phyloP scores from a whole-genome alignment of 2,888 invertebrate species.

The Argyra leucocephala region DNA sequence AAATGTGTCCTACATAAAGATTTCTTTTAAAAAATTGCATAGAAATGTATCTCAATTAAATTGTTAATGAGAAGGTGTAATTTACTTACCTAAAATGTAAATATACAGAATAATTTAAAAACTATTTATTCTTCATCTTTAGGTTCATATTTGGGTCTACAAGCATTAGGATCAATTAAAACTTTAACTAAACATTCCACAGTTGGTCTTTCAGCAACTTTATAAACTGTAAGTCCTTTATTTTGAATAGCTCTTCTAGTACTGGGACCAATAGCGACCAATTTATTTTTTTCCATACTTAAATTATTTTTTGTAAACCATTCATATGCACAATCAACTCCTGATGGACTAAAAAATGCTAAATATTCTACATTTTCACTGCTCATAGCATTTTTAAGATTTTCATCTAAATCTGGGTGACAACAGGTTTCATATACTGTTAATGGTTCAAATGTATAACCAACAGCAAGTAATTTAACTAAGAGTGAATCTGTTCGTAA shows the following conservation, averaged over 20 bases:
- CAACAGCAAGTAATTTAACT: slow-evolving; percentile 40
- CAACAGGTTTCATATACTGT: slow-evolving; percentile 49
- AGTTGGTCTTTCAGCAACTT: slow-evolving; percentile 47
- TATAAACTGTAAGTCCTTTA: slow-evolving; percentile 41
- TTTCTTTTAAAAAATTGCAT: too few relatives aligned
- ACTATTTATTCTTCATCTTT: neutral
- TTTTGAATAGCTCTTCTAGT: slow-evolving; percentile 47
- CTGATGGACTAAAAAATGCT: slow-evolving; percentile 53
- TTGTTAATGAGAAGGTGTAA: neutral
- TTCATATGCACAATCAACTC: slow-evolving; percentile 44
- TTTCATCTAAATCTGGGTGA: slow-evolving; percentile 43
- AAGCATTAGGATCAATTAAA: slow-evolving; percentile 38
- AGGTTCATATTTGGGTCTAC: slow-evolving; percentile 20
- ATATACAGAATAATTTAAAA: neutral
- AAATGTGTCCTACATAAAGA: neutral
- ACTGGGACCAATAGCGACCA: slow-evolving; percentile 51
- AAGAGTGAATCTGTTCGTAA: slow-evolving; percentile 47
- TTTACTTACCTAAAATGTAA: neutral
- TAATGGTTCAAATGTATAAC: slow-evolving; percentile 44
- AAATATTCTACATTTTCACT: slow-evolving; percentile 45
- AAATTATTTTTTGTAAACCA: slow-evolving; percentile 40
- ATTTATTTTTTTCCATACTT: slow-evolving; percentile 37
- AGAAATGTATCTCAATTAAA: too few relatives aligned
- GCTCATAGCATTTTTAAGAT: slow-evolving; percentile 40
- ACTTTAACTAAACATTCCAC: slow-evolving; percentile 47